Evolutionary conservation across 2,113 vertebrate genomes (phyloP), one percentile per base, ranked within the genome.

Genomic region (Grammatotria lemairii): DNA sequence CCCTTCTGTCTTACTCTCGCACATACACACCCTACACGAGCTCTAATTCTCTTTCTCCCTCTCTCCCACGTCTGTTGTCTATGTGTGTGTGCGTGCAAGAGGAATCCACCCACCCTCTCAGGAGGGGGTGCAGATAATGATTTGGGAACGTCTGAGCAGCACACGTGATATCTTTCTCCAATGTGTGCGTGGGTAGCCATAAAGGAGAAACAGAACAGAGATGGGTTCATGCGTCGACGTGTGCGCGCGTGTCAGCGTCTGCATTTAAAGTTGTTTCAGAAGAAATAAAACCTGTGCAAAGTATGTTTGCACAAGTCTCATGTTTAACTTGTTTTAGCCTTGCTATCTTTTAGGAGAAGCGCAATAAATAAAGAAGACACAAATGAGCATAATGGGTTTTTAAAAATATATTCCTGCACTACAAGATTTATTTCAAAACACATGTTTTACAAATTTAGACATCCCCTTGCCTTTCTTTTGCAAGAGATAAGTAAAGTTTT

Each of bases 121-220:
- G 93, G 93, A 92, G 92, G 95, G 94, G 94, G 93, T 92, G 91
- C 91, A 93, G 89, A 94, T 96, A 96, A 96, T 95, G 94, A 96
- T 95, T 96, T 88, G 90, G 91, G 93, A 95, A 95, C 85, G 80
- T 96, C 93, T 95, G 92, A 94, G 83, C 68, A 2, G 84, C 85
- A 93, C 93, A 94, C 82, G 85, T 92, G 90, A 93, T 87, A 86
- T 92, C 73, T 82, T 92, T 91, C 92, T 92, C 84, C 88, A 88
- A 38, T 92, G 90, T 93, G 89, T 90, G 94, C 87, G 93, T 95
- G 94, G 95, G 95, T 40, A 68, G 88, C 79, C 82, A 91, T 92
- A 92, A 94, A 94, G 91, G 84, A 93, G 85, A 87, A 86, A 21
- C 68, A 88, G 23, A 92, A 75, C 75, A 75, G 86, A 75, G 51